Evolutionary conservation across 2,113 vertebrate species (phyloP).

Genomic region (Alligator sinensis): DNA sequence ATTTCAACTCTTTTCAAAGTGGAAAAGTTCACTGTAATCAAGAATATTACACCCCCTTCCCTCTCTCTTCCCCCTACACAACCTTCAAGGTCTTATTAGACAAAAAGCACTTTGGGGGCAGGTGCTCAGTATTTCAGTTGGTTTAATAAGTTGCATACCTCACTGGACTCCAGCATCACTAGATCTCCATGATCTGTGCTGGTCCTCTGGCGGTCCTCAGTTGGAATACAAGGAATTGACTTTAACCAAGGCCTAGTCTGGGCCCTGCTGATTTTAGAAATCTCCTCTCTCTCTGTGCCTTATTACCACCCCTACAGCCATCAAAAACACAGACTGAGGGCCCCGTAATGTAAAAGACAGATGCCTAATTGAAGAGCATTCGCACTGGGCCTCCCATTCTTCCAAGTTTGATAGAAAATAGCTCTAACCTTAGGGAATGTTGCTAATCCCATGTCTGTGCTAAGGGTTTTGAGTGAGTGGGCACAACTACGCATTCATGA

Average conservation of each 20-base stretch:
- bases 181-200: background rate
- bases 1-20: no score
- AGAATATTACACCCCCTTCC: no score
- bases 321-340: no score
- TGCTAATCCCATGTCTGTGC: background rate
- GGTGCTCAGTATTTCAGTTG: background rate
- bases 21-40: no score
- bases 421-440: background rate
- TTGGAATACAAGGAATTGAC: background rate
- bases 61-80: no score
- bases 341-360: background rate
- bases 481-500: no score
- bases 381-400: background rate
- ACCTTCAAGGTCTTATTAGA: no score
- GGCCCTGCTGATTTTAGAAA: background rate
- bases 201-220: background rate
- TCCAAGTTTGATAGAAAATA: background rate
- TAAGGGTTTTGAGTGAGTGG: background rate
- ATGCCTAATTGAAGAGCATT: rapidly evolving
- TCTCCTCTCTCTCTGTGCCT: background rate
- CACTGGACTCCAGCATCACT: background rate
- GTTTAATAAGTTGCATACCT: background rate
- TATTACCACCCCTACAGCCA: no score
- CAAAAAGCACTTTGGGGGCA: background rate
- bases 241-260: background rate